Evolutionary conservation across 1,140 invertebrate species (phyloP), one percentile per base, ranked within the genome.

Genomic region (Pseudomyrmex pallidus): DNA sequence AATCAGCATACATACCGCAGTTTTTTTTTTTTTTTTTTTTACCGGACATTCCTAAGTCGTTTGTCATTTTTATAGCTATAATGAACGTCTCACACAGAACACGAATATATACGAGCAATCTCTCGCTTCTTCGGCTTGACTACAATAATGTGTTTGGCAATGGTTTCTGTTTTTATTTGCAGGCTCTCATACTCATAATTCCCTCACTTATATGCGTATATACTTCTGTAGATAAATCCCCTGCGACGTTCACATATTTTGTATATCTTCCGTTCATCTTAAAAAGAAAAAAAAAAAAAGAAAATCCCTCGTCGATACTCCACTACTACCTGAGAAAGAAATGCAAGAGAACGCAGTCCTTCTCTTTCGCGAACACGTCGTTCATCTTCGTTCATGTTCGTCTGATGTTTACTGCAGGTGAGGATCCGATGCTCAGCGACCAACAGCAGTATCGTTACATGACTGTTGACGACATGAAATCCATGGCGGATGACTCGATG

Each of bases 391-490:
- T 22, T 78, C 44, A 20, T 52, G 22, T 64, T 64, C 66, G 13
- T 56, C 67, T 64, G 50, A 74, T 63, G 46, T 85, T 84, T 64
- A 85, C 90, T 91, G 61, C 93, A 98, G 97, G 97, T 91, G 97
- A 98, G 94, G 97, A 97, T 94, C 96, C 96, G 54, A 95, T 97
- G 94, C 91, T 96, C 54, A 96, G 96, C 89, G 97, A 98, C 93
- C 96, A 97, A 91, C 97, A 98, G 87, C 97, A 98, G 85, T 98
- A 98, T 94, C 96, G 97, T 87, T 98, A 98, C 95, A 97, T 98
- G 96, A 97, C 97, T 82, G 96, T 96, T 82, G 97, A 97, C 93
- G 96, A 97, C 88, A 97, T 97, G 96, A 97, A 97, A 94, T 96
- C 96, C 54, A 94, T 97, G 85, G 96, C 96, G 70, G 97, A 97